Percentiles rank a stretch among this genome's conserved stretches.
phyloP scores from a whole-genome alignment of 53 echinoderm and acorn worm genomes.

The Stichopus horrens region DNA sequence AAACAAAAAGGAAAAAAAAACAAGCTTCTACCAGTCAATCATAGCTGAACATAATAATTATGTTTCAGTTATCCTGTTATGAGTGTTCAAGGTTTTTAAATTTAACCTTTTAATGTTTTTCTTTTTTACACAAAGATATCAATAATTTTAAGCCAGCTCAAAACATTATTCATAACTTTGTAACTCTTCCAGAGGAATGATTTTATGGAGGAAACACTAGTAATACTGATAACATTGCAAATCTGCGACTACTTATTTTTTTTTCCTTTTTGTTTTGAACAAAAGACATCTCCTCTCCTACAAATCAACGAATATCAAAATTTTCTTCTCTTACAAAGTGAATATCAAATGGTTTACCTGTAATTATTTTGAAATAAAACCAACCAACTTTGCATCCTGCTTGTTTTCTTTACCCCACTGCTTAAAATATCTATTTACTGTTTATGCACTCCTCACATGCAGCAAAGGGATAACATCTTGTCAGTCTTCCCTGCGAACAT shows the following conservation, averaged over 20 bases:
- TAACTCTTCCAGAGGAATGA: conserved; percentile 27
- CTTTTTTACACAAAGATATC: conserved; percentile 22
- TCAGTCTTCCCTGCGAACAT: too few species aligned
- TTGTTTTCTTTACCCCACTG: too few species aligned
- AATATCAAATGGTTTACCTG: conserved; percentile 20
- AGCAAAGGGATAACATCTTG: too few species aligned
- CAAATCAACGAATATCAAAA: conserved; percentile 6
- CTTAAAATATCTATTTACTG: too few species aligned
- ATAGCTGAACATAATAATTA: not conserved
- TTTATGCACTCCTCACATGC: too few species aligned
- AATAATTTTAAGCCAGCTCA: conserved; percentile 45
- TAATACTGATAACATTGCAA: conserved; percentile 34
- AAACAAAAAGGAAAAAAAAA: not conserved
- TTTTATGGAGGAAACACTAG: conserved; percentile 28
- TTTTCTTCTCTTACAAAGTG: conserved; percentile 16
- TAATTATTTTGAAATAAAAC: not conserved
- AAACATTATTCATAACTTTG: conserved; percentile 41
- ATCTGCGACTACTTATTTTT: not conserved
- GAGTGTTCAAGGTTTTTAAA: not conserved
- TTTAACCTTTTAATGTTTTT: not conserved
- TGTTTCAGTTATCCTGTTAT: not conserved
- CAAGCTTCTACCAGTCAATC: not conserved
- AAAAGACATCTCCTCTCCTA: not conserved
- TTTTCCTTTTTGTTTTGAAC: not conserved
- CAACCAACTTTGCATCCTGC: not conserved